phyloP scores from a whole-genome alignment of 2,113 vertebrate species.

The Vimba vimba region DNA sequence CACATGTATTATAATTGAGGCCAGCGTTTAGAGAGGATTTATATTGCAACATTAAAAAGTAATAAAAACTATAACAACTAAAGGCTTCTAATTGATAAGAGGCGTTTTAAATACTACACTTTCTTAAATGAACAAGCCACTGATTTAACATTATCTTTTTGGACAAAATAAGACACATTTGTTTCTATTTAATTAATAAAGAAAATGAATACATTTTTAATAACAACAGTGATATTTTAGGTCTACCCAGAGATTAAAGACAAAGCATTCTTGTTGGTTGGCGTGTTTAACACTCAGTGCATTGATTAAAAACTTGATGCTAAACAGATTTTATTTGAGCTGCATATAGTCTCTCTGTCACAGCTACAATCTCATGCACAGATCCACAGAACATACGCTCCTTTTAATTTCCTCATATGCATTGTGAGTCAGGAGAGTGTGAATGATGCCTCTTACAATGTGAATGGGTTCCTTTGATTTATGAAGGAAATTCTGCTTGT shows the following conservation, averaged over 20 bases:
- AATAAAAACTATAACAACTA: not conserved
- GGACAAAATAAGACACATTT: not conserved
- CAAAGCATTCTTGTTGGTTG: not conserved
- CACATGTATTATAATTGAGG: too few species aligned
- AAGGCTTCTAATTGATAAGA: not conserved
- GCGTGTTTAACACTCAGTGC: slow-evolving; percentile 2
- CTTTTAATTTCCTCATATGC: slow-evolving; percentile 18
- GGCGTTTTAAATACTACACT: too few species aligned
- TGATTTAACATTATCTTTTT: not conserved
- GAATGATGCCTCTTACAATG: not conserved
- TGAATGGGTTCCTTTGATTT: slow-evolving; percentile 13
- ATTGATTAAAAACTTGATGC: slow-evolving; percentile 6
- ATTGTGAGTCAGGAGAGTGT: not conserved
- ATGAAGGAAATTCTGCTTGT: slow-evolving; percentile 2
- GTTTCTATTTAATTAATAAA: not conserved
- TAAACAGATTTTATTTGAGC: slow-evolving; percentile 5
- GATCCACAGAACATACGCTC: not conserved
- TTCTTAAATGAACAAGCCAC: not conserved
- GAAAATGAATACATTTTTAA: not conserved
- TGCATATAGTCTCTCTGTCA: not conserved
- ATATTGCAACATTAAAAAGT: not conserved
- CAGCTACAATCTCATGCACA: not conserved
- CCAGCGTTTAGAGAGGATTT: too few species aligned
- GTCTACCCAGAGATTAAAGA: not conserved
- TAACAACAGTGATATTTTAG: not conserved